Evolutionary conservation across 2,888 invertebrate species (phyloP), one percentile per base, ranked within the genome.

Genomic region (Patella caerulea): DNA sequence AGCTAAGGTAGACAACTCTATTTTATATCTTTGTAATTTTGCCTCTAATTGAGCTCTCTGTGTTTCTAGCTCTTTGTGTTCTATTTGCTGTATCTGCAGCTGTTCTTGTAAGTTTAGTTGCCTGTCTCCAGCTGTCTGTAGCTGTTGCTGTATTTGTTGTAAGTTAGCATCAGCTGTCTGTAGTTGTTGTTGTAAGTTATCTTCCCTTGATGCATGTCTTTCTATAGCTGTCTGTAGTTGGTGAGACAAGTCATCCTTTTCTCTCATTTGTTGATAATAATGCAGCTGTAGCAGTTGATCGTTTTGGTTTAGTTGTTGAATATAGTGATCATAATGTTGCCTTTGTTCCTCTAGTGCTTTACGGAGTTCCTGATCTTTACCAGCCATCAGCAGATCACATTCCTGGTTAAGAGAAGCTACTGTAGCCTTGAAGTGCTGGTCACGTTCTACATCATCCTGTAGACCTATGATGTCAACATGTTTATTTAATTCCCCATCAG

Each of bases 391-490:
- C 24, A 65, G 5, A 65, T 24, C 11, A 65, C 24, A 15, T 11
- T 24, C 4, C 24, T 65, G 65, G 65, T 65, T 65, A 65, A 65
- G n/a, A n/a, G n/a, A n/a, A 65, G 19, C n/a, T 65, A 65, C 65
- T 19, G 65, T 65, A 65, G 65, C 11, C 65, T 65, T 65, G 65
- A 65, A 15, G 11, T 24, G 65, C 24, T 24, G 65, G 24, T 65
- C 14, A 24, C 14, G 11, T 65, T 24, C 24, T 65, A 65, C 24
- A 19, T 65, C 65, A 65, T 19, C 19, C 5, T 65, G 12, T 11
- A 12, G 65, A 65, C 24, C 65, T 9, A 24, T 65, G 14, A 65
- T 65, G 14, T 65, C 24, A 9, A 24, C 24, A 19, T 65, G 19
- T 19, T 65, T 65, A 3, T 65, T 65, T 24, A 65, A 65, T 24